Evolutionary conservation across 2,888 invertebrate species (phyloP).

Genomic region (Carpatolechia fugitivella): DNA sequence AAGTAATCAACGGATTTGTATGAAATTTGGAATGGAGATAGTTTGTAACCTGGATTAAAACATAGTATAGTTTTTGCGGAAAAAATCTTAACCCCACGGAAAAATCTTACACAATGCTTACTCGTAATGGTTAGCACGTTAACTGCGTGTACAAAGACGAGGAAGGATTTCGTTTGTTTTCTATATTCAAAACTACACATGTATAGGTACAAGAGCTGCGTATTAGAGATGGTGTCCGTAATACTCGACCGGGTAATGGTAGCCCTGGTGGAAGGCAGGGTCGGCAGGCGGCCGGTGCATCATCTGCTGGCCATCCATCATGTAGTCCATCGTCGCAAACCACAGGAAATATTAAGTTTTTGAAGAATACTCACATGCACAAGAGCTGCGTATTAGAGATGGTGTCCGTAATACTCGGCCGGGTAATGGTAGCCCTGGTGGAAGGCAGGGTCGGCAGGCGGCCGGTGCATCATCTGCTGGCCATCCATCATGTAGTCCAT

Average conservation of each 20-base stretch:
- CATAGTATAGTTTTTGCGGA: no score
- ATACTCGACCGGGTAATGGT: slow-evolving; percentile 95
- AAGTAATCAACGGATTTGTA: no score
- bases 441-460: slow-evolving; percentile 95
- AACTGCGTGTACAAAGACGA: no score
- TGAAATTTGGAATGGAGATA: no score
- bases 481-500: slow-evolving; percentile 99
- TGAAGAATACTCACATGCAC: slow-evolving; percentile 65
- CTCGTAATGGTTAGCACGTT: no score
- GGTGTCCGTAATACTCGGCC: slow-evolving; percentile 96
- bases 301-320: slow-evolving; percentile 99
- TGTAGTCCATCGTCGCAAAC: slow-evolving; percentile 97
- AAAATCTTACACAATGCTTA: no score
- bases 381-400: slow-evolving; percentile 84
- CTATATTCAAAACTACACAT: no score
- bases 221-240: slow-evolving; percentile 95
- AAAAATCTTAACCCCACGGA: no score
- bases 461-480: slow-evolving; percentile 98
- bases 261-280: slow-evolving; percentile 96
- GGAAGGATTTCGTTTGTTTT: no score
- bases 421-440: slow-evolving; percentile 96
- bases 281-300: slow-evolving; percentile 97
- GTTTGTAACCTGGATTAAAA: no score
- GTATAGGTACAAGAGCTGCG: slow-evolving; percentile 60
- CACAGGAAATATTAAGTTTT: no score